phyloP scores from a whole-genome alignment of 2,888 invertebrate species.

The Monopis laevigella region DNA sequence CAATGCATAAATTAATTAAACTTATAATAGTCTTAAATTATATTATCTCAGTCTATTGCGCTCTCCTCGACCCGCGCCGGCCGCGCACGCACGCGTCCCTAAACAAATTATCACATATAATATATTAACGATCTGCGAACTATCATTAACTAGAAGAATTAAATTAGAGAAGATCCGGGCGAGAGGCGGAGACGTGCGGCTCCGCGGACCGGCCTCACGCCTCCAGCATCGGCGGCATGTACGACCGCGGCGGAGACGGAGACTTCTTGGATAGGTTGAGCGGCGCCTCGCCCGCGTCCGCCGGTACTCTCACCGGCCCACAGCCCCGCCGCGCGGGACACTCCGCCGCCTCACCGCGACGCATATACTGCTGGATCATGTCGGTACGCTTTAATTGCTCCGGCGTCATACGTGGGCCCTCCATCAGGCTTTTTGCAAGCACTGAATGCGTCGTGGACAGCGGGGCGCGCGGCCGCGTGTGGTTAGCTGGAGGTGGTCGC shows the following conservation, averaged over 20 bases:
- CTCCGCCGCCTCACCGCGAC: conserved; percentile 75
- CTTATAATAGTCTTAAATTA: conserved; percentile 67
- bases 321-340: too few relatives aligned
- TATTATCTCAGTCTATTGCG: conserved; percentile 69
- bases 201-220: conserved; percentile 70
- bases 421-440: conserved; percentile 89
- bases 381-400: conserved; percentile 93
- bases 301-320: conserved; percentile 82
- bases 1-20: conserved; percentile 73
- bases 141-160: conserved; percentile 59
- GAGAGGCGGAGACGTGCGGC: conserved; percentile 57
- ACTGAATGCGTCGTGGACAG: conserved; percentile 90
- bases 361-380: conserved; percentile 91
- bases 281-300: conserved; percentile 85
- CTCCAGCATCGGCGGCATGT: conserved; percentile 66
- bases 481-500: conserved; percentile 55
- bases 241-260: conserved; percentile 62
- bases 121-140: conserved; percentile 72
- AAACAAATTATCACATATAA: conserved; percentile 74
- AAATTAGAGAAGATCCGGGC: conserved; percentile 65
- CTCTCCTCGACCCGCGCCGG: conserved; percentile 67
- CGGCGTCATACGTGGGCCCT: conserved; percentile 92
- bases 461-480: conserved; percentile 64
- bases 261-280: conserved; percentile 90
- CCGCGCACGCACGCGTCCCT: conserved; percentile 61